Evolutionary conservation across 2,888 invertebrate genomes (phyloP).

Genomic region (Dolichomitus sp.): DNA sequence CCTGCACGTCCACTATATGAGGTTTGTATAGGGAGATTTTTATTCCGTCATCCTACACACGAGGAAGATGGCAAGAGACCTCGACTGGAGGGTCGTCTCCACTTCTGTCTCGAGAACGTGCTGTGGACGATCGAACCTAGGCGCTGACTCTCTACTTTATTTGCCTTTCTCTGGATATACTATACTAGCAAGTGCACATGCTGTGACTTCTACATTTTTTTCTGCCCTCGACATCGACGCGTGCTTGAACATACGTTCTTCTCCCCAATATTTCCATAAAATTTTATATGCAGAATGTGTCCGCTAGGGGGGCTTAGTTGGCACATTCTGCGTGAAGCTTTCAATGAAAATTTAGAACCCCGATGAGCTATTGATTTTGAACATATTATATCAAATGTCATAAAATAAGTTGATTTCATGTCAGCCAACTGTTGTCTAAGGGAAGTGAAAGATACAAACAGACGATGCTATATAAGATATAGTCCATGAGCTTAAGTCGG

Average conservation of each 20-base stretch:
- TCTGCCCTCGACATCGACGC: not conserved
- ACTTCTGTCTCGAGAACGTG: slow-evolving; percentile 32
- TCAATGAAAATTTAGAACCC: not conserved
- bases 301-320: not conserved
- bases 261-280: slow-evolving; percentile 12
- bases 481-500: not conserved
- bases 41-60: slow-evolving; percentile 52
- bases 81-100: slow-evolving; percentile 35
- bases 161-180: slow-evolving; percentile 29
- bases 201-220: slow-evolving; percentile 1
- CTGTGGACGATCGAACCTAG: slow-evolving; percentile 17
- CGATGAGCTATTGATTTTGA: not conserved
- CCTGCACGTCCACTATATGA: slow-evolving; percentile 43
- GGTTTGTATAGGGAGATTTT: slow-evolving; percentile 65
- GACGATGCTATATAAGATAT: not conserved
- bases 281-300: slow-evolving; percentile 15
- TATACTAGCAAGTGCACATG: slow-evolving; percentile 13
- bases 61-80: slow-evolving; percentile 16
- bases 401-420: not conserved
- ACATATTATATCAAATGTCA: not conserved
- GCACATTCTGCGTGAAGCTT: not conserved
- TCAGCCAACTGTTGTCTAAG: not conserved
- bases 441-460: not conserved
- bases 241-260: not conserved
- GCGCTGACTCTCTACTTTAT: slow-evolving; percentile 48